Evolutionary conservation across 2,888 invertebrate species (phyloP).

Genomic region (Limnephilus marmoratus): DNA sequence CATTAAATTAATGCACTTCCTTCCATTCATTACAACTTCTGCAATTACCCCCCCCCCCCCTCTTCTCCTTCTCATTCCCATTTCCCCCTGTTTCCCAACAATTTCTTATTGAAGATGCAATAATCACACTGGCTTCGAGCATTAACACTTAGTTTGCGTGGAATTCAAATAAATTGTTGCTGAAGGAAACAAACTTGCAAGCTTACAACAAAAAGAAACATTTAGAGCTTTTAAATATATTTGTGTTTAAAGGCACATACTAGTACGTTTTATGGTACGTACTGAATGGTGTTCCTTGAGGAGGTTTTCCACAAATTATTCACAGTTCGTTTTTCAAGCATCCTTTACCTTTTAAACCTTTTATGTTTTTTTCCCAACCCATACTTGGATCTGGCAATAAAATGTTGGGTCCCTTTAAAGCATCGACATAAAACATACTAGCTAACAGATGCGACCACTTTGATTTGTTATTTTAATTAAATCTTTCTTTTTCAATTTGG

Average conservation of each 20-base stretch:
- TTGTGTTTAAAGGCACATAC: not conserved
- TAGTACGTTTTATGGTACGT: not conserved
- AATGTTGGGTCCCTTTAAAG: not conserved
- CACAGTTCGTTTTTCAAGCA: conserved; percentile 4
- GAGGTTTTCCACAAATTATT: conserved; percentile 30
- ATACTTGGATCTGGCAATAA: not conserved
- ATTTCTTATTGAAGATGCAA: not conserved
- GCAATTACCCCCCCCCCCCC: not conserved
- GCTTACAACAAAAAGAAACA: not conserved
- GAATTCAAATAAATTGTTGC: not conserved
- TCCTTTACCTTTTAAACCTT: not conserved
- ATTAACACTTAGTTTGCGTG: not conserved
- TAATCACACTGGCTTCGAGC: not conserved
- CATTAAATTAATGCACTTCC: too few relatives aligned
- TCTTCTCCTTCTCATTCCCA: not conserved
- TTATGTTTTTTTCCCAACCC: not conserved
- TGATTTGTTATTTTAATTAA: not conserved
- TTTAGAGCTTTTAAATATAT: not conserved
- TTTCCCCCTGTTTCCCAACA: not conserved
- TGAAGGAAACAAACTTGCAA: not conserved
- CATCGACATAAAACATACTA: not conserved
- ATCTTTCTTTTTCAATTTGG: too few relatives aligned
- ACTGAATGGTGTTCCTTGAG: not conserved
- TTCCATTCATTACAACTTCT: not conserved
- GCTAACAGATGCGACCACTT: not conserved